Base-by-base conservation (phyloP, 2,888 invertebrate genomes). In the Pegoplata infirma region DNA sequence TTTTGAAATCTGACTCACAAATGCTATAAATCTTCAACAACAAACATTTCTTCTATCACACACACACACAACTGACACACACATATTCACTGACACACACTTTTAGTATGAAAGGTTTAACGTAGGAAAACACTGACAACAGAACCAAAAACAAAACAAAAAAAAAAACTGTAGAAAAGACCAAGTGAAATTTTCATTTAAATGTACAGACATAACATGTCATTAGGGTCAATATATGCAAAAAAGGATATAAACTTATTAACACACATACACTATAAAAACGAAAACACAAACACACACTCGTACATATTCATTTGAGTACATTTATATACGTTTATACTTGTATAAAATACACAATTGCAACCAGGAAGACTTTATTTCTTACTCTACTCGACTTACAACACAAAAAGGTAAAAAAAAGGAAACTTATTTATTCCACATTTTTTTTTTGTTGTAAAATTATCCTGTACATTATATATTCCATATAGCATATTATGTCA, bases 1-100 rank as follows among this genome's bases (percentile, higher is more conserved):
- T 85, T 85, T 85, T 85, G 84, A 86, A 86, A 86, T 86, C 86
- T 87, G 86, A 87, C 87, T 87, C 85, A 86, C 84, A 84, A 86
- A 86, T 85, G 86, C 86, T 83, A 86, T 86, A 86, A 86, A 86
- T 86, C 86, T 87, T 83, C 83, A 84, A 84, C 81, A 78, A 82
- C 79, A 84, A 81, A 82, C 82, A 81, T 81, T 78, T 73, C 55
- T 74, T 68, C 80, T 23, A 32, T 63, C 55, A 61, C 59, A 71
- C 64, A 74, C 74, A 76, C 55, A 67, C 36, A 79, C 69, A 69
- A 67, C 59, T 46, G 23, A 66, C 58, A 79, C 61, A 76, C 46
- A 72, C 63, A 74, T 51, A 66, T 55, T 73, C 67, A 67, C 61
- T 75, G 46, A 72, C 46, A 73, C 53, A 72, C 16, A 49, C 25